Evolutionary conservation across 1,140 invertebrate genomes (phyloP).

Genomic region (Sinella curviseta): DNA sequence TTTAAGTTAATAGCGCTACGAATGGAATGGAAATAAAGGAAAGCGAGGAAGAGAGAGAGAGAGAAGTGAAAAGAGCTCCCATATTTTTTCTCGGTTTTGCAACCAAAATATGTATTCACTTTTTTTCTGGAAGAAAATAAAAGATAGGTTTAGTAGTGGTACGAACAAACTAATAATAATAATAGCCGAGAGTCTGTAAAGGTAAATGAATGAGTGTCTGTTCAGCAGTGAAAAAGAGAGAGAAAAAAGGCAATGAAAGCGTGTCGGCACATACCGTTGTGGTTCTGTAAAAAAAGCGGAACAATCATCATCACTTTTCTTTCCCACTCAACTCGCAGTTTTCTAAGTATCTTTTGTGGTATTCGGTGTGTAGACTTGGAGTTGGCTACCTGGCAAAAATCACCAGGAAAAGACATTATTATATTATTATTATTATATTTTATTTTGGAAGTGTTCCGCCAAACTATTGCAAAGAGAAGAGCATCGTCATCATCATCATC

Average conservation of each 20-base stretch:
- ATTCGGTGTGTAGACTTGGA: too few species aligned
- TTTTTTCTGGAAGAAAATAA: too few species aligned
- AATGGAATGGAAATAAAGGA: background rate
- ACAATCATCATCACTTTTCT: background rate
- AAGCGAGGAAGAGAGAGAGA: background rate
- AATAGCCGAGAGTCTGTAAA: too few species aligned
- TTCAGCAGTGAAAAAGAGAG: background rate
- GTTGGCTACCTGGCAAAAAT: conserved; percentile 21
- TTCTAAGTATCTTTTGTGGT: conserved; percentile 13
- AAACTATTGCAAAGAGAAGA: background rate
- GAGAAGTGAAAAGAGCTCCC: background rate
- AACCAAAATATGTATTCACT: too few species aligned
- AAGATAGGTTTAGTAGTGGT: too few species aligned
- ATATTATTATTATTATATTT: conserved; percentile 18
- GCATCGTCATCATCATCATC: background rate
- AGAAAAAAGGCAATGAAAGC: background rate
- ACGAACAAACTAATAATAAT: too few species aligned
- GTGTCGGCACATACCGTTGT: background rate
- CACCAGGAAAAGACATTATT: conserved; percentile 4
- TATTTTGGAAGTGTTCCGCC: background rate
- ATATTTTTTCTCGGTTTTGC: too few species aligned
- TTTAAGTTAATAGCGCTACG: background rate
- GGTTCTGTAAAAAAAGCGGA: background rate
- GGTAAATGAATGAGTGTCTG: too few species aligned
- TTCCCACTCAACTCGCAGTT: background rate